phyloP scores from a whole-genome alignment of 2,113 vertebrate genomes.

The Silurus glanis region DNA sequence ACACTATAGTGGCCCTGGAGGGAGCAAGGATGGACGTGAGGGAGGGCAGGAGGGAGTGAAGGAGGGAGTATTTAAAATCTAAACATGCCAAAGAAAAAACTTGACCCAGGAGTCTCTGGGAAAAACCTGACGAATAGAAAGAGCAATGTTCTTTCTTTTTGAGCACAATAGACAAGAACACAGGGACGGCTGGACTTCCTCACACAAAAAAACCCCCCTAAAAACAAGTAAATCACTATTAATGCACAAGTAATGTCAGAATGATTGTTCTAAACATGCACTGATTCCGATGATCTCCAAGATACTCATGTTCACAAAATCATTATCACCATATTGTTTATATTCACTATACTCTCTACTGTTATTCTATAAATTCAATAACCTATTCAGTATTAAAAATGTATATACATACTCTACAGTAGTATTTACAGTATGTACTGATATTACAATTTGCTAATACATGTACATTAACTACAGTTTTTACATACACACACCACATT shows the following conservation, averaged over 20 bases:
- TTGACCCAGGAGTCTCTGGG: constrained; percentile 99
- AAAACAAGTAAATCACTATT: neutral
- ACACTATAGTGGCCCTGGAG: constrained; percentile 86
- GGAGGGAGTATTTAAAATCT: constrained; percentile 90
- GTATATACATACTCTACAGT: neutral
- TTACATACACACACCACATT: neutral
- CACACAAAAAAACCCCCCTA: neutral
- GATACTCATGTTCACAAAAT: neutral
- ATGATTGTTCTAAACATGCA: constrained; percentile 9
- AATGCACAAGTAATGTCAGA: neutral
- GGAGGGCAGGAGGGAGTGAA: constrained; percentile 74
- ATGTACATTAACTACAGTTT: neutral
- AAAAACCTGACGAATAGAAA: constrained; percentile 95
- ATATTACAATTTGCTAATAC: neutral
- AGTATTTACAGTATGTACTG: neutral
- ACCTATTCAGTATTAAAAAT: neutral
- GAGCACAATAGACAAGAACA: constrained; percentile 83
- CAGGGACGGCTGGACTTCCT: constrained; percentile 57
- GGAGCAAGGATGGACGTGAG: constrained; percentile 66
- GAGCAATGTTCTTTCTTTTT: constrained; percentile 84
- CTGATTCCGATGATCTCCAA: constrained; percentile 4
- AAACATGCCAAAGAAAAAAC: constrained; percentile 91
- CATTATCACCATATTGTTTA: neutral
- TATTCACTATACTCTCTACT: neutral
- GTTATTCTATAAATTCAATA: neutral